A percentile compares a stretch with the other conserved stretches of the same genome.
These are phyloP conservation scores for Lasiurus borealis DNA, from an alignment of 2,113 vertebrate genomes.

Conservation along the genomic window DNA sequence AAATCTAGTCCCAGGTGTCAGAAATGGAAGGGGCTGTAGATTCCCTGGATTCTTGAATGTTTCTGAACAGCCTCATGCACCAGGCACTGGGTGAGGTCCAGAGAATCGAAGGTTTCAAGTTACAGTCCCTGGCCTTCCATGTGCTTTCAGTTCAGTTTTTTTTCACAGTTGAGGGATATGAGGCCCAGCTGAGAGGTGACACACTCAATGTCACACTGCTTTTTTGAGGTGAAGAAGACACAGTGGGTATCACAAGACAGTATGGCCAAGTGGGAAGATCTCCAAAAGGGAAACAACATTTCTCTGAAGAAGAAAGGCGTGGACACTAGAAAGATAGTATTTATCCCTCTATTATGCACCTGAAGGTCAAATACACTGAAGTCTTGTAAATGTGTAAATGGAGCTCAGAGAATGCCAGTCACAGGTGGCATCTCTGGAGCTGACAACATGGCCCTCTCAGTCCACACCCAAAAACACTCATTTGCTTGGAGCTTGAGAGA, in stretches of 20 bases:
- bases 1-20: not conserved
- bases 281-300: not conserved
- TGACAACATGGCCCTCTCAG: not conserved
- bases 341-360: not conserved
- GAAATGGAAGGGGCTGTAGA: not conserved
- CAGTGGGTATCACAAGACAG: not conserved
- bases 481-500: not conserved
- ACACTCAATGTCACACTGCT: not conserved
- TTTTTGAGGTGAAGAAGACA: not conserved
- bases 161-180: not conserved
- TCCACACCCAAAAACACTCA: not conserved
- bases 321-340: not conserved
- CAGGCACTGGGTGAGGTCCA: not conserved
- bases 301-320: not conserved
- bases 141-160: not conserved
- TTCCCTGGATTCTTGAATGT: not conserved
- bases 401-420: not conserved
- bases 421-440: rapidly evolving
- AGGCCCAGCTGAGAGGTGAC: not conserved
- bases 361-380: not conserved
- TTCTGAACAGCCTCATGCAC: not conserved
- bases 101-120: not conserved
- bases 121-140: too few species aligned
- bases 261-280: not conserved
- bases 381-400: not conserved